Evolutionary conservation across 2,113 vertebrate species (phyloP), one percentile per base, ranked within the genome.

Genomic region (Petaurus breviceps): DNA sequence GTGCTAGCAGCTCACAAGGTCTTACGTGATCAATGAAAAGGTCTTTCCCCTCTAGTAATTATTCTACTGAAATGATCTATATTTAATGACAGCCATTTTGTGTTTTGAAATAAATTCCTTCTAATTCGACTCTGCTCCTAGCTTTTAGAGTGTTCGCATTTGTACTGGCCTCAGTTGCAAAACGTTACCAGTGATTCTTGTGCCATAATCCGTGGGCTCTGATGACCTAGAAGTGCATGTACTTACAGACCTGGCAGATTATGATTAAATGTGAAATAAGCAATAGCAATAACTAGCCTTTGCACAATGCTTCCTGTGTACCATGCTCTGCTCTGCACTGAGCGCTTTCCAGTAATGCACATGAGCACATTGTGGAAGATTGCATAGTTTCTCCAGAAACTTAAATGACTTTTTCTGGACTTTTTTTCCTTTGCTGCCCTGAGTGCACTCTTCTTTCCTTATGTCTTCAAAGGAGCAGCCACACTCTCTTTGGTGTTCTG

Each of bases 401-500:
- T 28, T 93, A 90, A 95, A 77, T 94, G 61, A 52, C 24, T 26
- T 91, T 93, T 95, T 93, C 89, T 94, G 24, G 0, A 51, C 9
- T 96, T 95, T 95, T 24, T 26, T 68, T 14, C 37, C 52, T 93
- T 90, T 96, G 53, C 47, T 97, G 46, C 97, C 55, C 43, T 91
- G 92, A 89, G n/a, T 94, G 25, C 94, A 3, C 97, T 96, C 90
- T 93, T 93, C 43, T 52, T 55, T n/a, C 52, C 28, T n/a, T 97
- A 0, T 97, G 7, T 98, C 98, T 98, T 97, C n/a, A 95, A 98
- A 99, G 99, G 98, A 99, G 98, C 90, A 98, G 98, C 77, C 99
- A 99, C 91, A 99, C 99, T 0, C 99, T 99, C 52, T 99, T 99
- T 95, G 99, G 99, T 52, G 99, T 99, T 91, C 98, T 99, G 92